A percentile compares a stretch with the other conserved stretches of the same genome.
phyloP scores from a whole-genome alignment of 2,113 vertebrate genomes.

The Mungos mungo region DNA sequence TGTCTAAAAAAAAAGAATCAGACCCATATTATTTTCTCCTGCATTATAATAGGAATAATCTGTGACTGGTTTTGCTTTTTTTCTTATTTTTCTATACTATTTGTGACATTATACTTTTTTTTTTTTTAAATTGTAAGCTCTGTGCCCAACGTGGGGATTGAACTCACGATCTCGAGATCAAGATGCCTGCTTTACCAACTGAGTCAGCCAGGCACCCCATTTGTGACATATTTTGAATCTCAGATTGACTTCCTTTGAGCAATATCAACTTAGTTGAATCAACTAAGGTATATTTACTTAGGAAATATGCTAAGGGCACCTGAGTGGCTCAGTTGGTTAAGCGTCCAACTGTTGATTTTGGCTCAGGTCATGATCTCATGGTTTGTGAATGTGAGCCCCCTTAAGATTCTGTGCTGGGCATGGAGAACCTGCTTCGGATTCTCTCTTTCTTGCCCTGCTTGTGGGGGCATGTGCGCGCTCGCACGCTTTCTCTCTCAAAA shows the following conservation, averaged over 20 bases:
- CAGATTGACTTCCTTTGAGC: not conserved
- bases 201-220: not conserved
- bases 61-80: constrained; percentile 33
- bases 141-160: not conserved
- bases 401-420: no score
- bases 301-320: not conserved
- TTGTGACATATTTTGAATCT: constrained; percentile 29
- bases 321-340: no score
- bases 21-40: constrained; percentile 11
- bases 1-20: not conserved
- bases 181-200: not conserved
- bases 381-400: no score
- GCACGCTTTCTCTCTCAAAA: no score
- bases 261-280: not conserved
- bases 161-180: not conserved
- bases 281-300: constrained; percentile 34
- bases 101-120: not conserved
- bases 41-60: not conserved
- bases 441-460: no score
- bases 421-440: no score
- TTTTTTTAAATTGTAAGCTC: not conserved
- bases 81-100: constrained; percentile 4
- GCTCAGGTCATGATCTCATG: no score
- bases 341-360: no score
- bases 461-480: no score